These are phyloP conservation scores for Scaptodrosophila lebanonensis DNA, from an alignment of 1,140 invertebrate species.

Conservation along the genomic window DNA sequence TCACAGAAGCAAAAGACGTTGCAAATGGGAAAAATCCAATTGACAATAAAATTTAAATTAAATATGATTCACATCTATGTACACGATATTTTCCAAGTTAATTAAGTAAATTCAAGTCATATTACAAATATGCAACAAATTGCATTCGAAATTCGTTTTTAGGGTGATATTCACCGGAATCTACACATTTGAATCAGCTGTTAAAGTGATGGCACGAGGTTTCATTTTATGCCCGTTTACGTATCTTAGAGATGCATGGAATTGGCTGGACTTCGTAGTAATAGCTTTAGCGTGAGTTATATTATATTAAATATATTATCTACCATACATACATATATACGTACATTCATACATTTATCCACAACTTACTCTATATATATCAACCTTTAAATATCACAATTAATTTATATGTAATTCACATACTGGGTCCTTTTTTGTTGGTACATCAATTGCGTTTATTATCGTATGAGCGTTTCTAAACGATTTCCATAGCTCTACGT, in stretches of 20 bases:
- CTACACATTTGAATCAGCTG: conserved; percentile 99
- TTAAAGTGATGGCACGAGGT: conserved; percentile 99
- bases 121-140: conserved; percentile 41
- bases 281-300: conserved; percentile 99
- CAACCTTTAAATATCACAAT: conserved; percentile 20
- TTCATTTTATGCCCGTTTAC: conserved; percentile 99
- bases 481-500: too few relatives aligned
- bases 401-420: too few relatives aligned
- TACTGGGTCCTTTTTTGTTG: too few relatives aligned
- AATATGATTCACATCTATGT: too few relatives aligned
- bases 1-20: too few relatives aligned
- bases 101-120: conserved; percentile 21
- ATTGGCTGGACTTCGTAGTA: conserved; percentile 99
- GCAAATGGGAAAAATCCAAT: not conserved
- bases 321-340: conserved; percentile 15
- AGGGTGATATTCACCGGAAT: conserved; percentile 99
- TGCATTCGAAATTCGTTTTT: conserved; percentile 77
- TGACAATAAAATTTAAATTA: too few relatives aligned
- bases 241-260: conserved; percentile 99
- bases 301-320: conserved; percentile 49
- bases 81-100: too few relatives aligned
- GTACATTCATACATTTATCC: not conserved
- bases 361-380: conserved; percentile 9
- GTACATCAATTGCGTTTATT: too few relatives aligned
- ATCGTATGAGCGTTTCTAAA: too few relatives aligned